Percentiles rank a stretch among this genome's conserved stretches.
Conservation (phyloP, 2,797 vertebrate species). For the Lindbergichthys nudifrons region DNA sequence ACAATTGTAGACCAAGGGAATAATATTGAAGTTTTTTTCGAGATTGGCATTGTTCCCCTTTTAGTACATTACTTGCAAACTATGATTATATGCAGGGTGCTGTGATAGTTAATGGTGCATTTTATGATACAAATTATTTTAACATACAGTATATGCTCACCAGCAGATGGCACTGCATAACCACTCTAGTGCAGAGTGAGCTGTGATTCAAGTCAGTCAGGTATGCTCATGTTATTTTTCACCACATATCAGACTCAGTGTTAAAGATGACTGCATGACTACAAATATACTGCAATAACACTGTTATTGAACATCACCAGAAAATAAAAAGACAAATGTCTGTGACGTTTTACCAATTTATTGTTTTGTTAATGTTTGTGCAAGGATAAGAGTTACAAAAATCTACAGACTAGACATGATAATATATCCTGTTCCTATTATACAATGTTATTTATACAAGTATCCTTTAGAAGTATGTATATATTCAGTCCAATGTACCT, state of each 20-base stretch:
- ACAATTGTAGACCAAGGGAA: too few relatives aligned
- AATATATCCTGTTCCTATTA: slow-evolving; percentile 82
- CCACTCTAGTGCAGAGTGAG: background rate
- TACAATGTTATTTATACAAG: slow-evolving; percentile 82
- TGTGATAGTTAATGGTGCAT: background rate
- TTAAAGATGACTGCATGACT: background rate
- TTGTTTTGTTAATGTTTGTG: slow-evolving; percentile 80
- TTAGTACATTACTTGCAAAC: too few relatives aligned
- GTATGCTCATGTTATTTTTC: background rate
- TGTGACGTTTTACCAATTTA: slow-evolving; percentile 70
- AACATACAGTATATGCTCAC: background rate
- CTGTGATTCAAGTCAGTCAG: background rate
- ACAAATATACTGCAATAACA: background rate
- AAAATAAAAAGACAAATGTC: slow-evolving; percentile 28
- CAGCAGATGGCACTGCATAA: slow-evolving; percentile 58
- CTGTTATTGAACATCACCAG: background rate
- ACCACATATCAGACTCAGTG: background rate
- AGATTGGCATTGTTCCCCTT: too few relatives aligned
- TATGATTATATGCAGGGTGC: background rate
- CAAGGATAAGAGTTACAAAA: slow-evolving; percentile 83
- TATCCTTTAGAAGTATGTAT: slow-evolving; percentile 73
- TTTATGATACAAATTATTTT: background rate
- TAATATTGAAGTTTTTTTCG: too few relatives aligned
- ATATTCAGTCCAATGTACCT: slow-evolving; percentile 73
- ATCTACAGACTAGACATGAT: slow-evolving; percentile 80